Evolutionary conservation across 2,797 vertebrate species (phyloP).

Genomic region (Etheostoma perlongum): DNA sequence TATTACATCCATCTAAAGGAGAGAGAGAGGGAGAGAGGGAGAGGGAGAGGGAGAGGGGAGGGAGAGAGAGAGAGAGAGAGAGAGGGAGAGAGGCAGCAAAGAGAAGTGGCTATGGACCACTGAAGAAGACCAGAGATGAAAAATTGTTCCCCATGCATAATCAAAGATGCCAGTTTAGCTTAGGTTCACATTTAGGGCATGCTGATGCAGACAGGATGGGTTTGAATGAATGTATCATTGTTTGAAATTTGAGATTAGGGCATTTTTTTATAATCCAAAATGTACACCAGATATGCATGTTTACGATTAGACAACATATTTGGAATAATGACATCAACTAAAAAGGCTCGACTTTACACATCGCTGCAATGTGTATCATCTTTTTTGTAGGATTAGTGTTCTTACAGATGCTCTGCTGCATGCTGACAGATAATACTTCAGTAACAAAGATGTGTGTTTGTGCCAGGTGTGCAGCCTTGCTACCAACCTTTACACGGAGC

Average conservation of each 20-base stretch:
- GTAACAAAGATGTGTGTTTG: constrained; percentile 26
- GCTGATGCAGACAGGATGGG: constrained; percentile 15
- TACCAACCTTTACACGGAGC: constrained; percentile 58
- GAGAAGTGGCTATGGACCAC: constrained; percentile 29
- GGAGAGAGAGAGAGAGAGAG: not conserved
- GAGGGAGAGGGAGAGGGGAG: too few species aligned
- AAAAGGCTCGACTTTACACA: constrained; percentile 33
- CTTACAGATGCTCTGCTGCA: constrained; percentile 37
- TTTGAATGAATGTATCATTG: not conserved
- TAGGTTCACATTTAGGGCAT: constrained; percentile 40
- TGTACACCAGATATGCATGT: not conserved
- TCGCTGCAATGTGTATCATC: constrained; percentile 26
- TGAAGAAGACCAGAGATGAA: constrained; percentile 49
- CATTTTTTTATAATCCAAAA: not conserved
- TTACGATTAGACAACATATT: constrained; percentile 20
- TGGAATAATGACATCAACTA: constrained; percentile 24
- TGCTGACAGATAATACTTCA: constrained; percentile 53
- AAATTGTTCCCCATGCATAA: constrained; percentile 59
- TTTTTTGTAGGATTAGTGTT: constrained; percentile 55
- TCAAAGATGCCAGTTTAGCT: constrained; percentile 41
- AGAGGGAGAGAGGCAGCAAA: not conserved
- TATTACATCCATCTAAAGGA: constrained; percentile 57
- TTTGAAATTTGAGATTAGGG: constrained; percentile 15
- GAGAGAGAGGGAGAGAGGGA: not conserved
- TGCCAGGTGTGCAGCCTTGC: constrained; percentile 36